These are phyloP conservation scores for Hydraecia micacea DNA, from an alignment of 2,888 invertebrate species.

Conservation along the genomic window DNA sequence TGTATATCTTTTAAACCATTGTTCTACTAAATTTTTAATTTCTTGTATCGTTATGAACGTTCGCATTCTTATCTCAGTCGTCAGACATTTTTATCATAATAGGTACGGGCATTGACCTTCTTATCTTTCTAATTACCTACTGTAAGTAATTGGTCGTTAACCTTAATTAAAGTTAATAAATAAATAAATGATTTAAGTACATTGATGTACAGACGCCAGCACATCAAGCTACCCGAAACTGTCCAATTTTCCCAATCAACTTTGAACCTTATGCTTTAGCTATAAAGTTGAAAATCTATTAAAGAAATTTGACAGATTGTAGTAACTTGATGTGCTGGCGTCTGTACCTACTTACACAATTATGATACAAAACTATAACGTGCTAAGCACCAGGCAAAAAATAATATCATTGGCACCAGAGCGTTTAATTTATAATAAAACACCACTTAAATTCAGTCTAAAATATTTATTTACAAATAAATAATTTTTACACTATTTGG, in stretches of 20 bases:
- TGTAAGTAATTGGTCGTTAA: not conserved
- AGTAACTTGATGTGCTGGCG: too few species aligned
- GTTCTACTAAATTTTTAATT: not conserved
- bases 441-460: not conserved
- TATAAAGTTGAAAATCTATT: too few species aligned
- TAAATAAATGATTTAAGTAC: not conserved
- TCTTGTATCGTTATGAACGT: too few species aligned
- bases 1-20: not conserved
- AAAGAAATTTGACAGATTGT: too few species aligned
- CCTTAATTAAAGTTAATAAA: not conserved
- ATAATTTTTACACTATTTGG: not conserved
- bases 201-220: too few species aligned
- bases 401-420: too few species aligned
- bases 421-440: not conserved
- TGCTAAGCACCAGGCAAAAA: not conserved
- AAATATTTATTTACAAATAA: constrained; percentile 19
- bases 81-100: too few species aligned
- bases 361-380: not conserved
- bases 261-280: too few species aligned
- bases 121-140: not conserved
- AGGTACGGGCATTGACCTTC: not conserved
- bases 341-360: too few species aligned
- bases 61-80: too few species aligned
- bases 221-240: too few species aligned
- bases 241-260: too few species aligned